Base-by-base conservation (phyloP, 2,888 invertebrate species). In the Drosophila sordidula region DNA sequence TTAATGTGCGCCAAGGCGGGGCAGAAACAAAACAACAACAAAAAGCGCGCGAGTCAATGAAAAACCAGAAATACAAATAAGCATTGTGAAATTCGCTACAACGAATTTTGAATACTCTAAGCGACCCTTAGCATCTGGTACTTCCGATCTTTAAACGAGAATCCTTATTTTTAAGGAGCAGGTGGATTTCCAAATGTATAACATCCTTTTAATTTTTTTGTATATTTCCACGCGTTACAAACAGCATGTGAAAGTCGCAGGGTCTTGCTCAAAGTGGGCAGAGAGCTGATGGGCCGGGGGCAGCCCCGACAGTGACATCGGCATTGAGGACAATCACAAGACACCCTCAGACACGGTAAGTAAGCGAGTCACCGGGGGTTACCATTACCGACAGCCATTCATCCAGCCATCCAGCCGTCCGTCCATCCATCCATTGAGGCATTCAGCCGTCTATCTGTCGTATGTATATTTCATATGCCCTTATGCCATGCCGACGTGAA, bases 401-500 rank as follows among this genome's bases (percentile, higher is more conserved):
- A 70, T 55, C 36, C 49, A 65, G 18, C 39, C 51, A 39, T 11
- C 12, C 44, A 32, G 16, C 44, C 62, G 58, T 25, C 44, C 61
- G 67, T 45, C 18, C 38, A 47, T 47, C 45, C 63, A 63, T 46
- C 63, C 49, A 78, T 52, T 54, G 55, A 57, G 46, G 64, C 65
- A 73, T 45, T 68, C 70, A 70, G 59, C 62, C 70, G 58, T 75
- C 68, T 72, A 66, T 65, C 82, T 70, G 85, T 58, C 79, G 81
- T 75, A 81, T 83, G 77, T 87, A 87, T 87, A 81, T 84, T 87
- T 87, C 75, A 87, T 85, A 87, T 82, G 75, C 71, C 78, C 70
- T 58, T 57, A 51, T 80, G 82, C 71, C 62, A 49, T 46, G 68
- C 45, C 42, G 38, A 42, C 45, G 63, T 56, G 41, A 42, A 44